These are phyloP conservation scores for Ceratoteleas bidentatus DNA, from an alignment of 1,140 invertebrate genomes.

Conservation along the genomic window DNA sequence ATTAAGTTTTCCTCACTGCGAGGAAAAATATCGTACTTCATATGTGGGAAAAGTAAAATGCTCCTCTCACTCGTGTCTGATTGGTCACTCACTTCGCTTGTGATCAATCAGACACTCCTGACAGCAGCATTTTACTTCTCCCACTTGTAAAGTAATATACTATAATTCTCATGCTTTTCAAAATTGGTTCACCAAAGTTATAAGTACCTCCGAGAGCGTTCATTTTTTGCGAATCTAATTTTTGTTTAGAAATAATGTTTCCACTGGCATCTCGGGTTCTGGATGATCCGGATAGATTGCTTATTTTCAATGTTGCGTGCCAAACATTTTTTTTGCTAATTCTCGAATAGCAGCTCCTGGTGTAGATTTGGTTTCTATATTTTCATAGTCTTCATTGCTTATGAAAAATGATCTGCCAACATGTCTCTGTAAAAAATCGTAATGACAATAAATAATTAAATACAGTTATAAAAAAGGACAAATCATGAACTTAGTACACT, in stretches of 20 bases:
- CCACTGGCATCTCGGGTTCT: slow-evolving; percentile 19
- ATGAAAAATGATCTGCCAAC: slow-evolving; percentile 12
- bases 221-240: slow-evolving; percentile 24
- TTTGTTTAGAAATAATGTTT: slow-evolving; percentile 12
- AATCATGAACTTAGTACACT: neutral
- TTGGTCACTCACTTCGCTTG: no score
- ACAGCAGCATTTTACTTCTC: no score
- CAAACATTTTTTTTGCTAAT: slow-evolving; percentile 18
- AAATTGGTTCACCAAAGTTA: neutral
- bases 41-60: no score
- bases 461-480: slow-evolving; percentile 1
- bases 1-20: no score
- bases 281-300: slow-evolving; percentile 20
- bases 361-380: slow-evolving; percentile 7
- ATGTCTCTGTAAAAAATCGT: slow-evolving; percentile 19
- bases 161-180: no score
- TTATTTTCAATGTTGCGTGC: slow-evolving; percentile 3
- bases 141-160: no score
- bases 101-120: no score
- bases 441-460: no score
- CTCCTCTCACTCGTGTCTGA: no score
- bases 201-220: slow-evolving; percentile 14
- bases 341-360: slow-evolving; percentile 14
- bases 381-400: slow-evolving; percentile 10
- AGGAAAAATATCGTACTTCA: no score